phyloP scores from a whole-genome alignment of 1,140 invertebrate species.

The Drosophila sp. region DNA sequence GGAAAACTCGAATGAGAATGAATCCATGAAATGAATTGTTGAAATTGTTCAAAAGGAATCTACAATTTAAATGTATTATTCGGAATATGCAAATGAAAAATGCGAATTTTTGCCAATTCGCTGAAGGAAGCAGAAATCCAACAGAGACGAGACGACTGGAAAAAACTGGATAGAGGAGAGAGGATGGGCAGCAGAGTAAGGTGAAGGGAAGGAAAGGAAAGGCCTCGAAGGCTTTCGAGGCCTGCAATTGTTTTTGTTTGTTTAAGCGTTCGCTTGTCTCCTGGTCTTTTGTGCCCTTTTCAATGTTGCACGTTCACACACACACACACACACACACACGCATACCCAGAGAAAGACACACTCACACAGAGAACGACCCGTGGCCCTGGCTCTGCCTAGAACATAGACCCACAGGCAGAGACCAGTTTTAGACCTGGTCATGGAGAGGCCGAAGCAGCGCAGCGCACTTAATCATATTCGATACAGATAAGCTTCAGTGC shows the following conservation, averaged over 20 bases:
- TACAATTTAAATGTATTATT: constrained; percentile 24
- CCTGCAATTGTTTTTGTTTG: constrained; percentile 62
- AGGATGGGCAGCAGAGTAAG: neutral
- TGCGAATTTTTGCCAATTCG: constrained; percentile 9
- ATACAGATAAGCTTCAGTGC: constrained; percentile 81
- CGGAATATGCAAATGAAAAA: constrained; percentile 12
- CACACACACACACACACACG: neutral
- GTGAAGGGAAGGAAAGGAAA: constrained; percentile 23
- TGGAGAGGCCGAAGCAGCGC: constrained; percentile 53
- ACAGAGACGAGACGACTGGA: neutral
- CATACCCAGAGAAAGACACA: neutral
- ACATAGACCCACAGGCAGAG: constrained; percentile 4
- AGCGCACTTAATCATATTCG: constrained; percentile 81
- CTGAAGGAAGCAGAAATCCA: neutral
- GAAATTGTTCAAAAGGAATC: constrained; percentile 6
- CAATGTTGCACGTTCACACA: constrained; percentile 69
- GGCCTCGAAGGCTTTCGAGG: constrained; percentile 15
- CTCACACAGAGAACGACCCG: neutral
- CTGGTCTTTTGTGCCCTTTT: constrained; percentile 69
- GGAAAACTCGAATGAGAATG: neutral
- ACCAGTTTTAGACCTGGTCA: constrained; percentile 29
- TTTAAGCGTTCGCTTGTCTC: constrained; percentile 56
- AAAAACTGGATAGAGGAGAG: neutral
- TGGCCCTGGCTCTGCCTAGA: constrained; percentile 22
- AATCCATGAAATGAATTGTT: neutral